Conservation (phyloP, 2,888 invertebrate species). For the Sesamia inferens region DNA sequence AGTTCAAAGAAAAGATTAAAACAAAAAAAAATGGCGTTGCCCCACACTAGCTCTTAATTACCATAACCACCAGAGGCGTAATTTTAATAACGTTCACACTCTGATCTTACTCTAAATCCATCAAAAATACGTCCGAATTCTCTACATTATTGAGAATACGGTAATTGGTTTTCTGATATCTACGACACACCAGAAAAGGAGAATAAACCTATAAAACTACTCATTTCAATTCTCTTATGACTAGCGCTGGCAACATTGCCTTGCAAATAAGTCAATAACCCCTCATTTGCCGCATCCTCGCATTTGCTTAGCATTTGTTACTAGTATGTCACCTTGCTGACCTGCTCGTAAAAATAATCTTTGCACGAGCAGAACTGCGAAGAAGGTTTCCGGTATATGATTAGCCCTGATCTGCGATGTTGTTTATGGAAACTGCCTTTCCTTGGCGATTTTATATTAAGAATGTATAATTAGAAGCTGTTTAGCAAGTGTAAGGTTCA, state of each 20-base stretch:
- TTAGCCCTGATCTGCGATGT: slow-evolving; percentile 47
- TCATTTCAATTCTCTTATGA: slow-evolving; percentile 8
- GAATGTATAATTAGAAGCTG: slow-evolving; percentile 45
- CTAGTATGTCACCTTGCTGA: slow-evolving; percentile 47
- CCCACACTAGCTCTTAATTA: too few relatives aligned
- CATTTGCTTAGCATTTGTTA: slow-evolving; percentile 39
- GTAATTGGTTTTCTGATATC: background rate
- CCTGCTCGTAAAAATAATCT: slow-evolving; percentile 45
- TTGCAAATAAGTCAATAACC: slow-evolving; percentile 40
- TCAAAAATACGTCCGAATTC: too few relatives aligned
- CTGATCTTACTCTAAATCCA: too few relatives aligned
- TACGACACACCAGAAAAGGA: background rate
- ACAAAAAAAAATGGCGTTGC: too few relatives aligned
- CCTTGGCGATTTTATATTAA: slow-evolving; percentile 41
- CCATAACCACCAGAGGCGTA: background rate
- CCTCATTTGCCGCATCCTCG: slow-evolving; percentile 34
- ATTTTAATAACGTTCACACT: too few relatives aligned
- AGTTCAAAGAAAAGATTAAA: too few relatives aligned
- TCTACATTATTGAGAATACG: too few relatives aligned
- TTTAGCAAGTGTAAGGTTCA: slow-evolving; percentile 38
- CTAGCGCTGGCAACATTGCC: slow-evolving; percentile 19
- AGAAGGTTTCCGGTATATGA: slow-evolving; percentile 51
- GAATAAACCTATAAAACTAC: background rate
- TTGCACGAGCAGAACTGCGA: slow-evolving; percentile 18
- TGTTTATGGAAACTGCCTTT: slow-evolving; percentile 40